Percentiles rank a stretch among this genome's conserved stretches.
Evolutionary conservation across 2,797 vertebrate genomes (phyloP).

Genomic region (Rhinella marina): DNA sequence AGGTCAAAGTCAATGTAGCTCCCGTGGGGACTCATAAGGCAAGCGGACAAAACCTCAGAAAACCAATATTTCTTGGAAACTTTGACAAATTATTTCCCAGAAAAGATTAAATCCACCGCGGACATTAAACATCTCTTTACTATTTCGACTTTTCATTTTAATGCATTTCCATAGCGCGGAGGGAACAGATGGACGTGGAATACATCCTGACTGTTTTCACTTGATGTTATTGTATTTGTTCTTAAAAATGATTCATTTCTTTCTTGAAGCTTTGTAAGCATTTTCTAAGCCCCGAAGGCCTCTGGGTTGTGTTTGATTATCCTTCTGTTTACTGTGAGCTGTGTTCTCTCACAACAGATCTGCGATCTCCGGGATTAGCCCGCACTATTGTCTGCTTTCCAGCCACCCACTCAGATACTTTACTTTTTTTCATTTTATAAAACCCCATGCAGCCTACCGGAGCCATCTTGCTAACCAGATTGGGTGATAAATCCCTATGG

Average conservation of each 20-base stretch:
- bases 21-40: not conserved
- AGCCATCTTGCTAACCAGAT: conserved; percentile 47
- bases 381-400: conserved; percentile 41
- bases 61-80: not conserved
- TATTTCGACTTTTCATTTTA: conserved; percentile 41
- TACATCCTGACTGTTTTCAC: conserved; percentile 49
- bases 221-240: conserved; percentile 62
- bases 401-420: conserved; percentile 32
- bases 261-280: conserved; percentile 61
- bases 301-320: conserved; percentile 62
- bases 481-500: conserved; percentile 40
- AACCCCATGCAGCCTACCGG: conserved; percentile 18
- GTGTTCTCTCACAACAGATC: conserved; percentile 56
- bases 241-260: conserved; percentile 61
- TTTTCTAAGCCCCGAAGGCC: conserved; percentile 61
- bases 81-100: not conserved
- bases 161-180: conserved; percentile 45
- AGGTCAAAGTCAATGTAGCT: not conserved
- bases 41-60: not conserved
- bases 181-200: conserved; percentile 59
- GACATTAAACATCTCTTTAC: conserved; percentile 28
- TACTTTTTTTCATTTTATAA: conserved; percentile 36
- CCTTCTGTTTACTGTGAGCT: conserved; percentile 60
- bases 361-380: conserved; percentile 46
- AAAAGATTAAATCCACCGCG: not conserved